A percentile compares a stretch with the other conserved stretches of the same genome.
These are phyloP conservation scores for Athrips mouffetella DNA, from an alignment of 2,888 invertebrate species.

Conservation along the genomic window DNA sequence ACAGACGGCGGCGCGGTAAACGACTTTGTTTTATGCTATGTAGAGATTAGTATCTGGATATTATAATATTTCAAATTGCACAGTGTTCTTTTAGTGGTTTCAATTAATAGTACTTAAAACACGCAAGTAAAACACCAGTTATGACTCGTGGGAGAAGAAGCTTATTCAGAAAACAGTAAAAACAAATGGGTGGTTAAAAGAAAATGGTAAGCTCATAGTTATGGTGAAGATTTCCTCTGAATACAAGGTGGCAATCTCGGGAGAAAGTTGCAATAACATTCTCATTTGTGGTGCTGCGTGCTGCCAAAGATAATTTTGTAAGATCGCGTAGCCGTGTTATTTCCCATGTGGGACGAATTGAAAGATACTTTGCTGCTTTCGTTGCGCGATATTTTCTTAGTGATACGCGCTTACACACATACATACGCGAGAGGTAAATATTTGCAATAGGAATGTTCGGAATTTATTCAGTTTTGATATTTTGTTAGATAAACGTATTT, in stretches of 20 bases:
- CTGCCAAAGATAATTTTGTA: constrained; percentile 35
- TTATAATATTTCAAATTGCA: no score
- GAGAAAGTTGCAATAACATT: constrained; percentile 27
- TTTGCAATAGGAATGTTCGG: background rate
- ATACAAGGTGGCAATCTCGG: constrained; percentile 22
- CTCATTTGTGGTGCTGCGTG: constrained; percentile 21
- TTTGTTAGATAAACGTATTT: background rate
- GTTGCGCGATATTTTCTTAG: constrained; percentile 20
- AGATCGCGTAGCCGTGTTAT: constrained; percentile 35
- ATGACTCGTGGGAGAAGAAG: no score
- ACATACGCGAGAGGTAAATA: background rate
- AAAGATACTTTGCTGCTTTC: constrained; percentile 29
- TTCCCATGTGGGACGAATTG: constrained; percentile 40
- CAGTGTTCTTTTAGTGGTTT: no score
- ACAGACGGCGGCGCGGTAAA: no score
- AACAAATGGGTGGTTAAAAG: no score
- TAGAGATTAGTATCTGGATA: no score
- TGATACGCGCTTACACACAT: no score
- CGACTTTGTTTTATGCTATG: no score
- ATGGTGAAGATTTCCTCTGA: constrained; percentile 1
- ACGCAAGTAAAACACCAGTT: no score
- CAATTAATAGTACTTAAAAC: no score
- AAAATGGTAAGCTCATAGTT: background rate
- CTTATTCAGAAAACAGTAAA: no score
- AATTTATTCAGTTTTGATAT: constrained; percentile 18